Evolutionary conservation across 2,888 invertebrate species (phyloP).

Genomic region (Leistus spinibarbis): DNA sequence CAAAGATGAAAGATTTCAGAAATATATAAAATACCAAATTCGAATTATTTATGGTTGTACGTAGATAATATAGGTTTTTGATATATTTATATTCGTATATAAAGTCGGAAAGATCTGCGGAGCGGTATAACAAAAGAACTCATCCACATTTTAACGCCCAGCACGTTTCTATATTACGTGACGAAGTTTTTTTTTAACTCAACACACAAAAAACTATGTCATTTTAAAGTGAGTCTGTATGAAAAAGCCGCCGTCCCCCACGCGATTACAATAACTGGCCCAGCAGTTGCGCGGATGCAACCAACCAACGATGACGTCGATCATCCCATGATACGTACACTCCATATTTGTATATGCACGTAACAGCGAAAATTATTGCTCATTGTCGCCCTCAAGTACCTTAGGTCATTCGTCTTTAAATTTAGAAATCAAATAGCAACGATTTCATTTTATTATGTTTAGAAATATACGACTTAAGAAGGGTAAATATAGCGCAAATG

Average conservation of each 20-base stretch:
- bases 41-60: background rate
- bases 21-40: no score
- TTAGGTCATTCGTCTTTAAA: background rate
- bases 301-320: background rate
- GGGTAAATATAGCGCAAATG: background rate
- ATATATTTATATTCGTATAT: background rate
- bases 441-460: background rate
- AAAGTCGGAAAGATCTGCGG: conserved; percentile 1
- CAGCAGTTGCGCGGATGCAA: background rate
- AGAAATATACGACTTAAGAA: background rate
- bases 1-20: no score
- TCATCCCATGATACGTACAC: background rate
- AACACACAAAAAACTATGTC: conserved; percentile 14
- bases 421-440: background rate
- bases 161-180: conserved; percentile 20
- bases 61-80: background rate
- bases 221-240: conserved; percentile 6
- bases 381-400: background rate
- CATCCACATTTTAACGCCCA: conserved; percentile 11
- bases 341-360: background rate
- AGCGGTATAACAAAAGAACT: background rate
- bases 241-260: conserved; percentile 1
- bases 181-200: conserved; percentile 11
- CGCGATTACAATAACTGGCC: background rate
- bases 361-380: no score